Conservation (phyloP, 2,888 invertebrate genomes). For the Capitulum mitella region DNA sequence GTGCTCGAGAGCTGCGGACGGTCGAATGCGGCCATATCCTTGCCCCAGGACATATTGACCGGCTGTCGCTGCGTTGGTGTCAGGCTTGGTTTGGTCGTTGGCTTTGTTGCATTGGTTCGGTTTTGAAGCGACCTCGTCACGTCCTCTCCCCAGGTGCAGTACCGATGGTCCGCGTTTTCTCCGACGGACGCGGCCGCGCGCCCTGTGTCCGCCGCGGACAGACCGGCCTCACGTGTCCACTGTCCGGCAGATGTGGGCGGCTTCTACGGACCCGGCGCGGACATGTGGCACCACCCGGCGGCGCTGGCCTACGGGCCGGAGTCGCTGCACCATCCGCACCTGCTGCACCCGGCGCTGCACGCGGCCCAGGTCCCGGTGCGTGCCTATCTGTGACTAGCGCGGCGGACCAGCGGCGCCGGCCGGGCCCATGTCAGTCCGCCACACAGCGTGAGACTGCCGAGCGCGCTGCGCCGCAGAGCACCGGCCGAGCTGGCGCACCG, state of each 20-base stretch:
- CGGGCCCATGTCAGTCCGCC: conserved; percentile 18
- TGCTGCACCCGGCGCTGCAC: conserved; percentile 66
- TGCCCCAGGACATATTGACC: too few relatives aligned
- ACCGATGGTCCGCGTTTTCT: too few relatives aligned
- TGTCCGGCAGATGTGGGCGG: conserved; percentile 27
- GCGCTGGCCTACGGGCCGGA: conserved; percentile 65
- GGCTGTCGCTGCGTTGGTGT: too few relatives aligned
- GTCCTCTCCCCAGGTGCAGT: too few relatives aligned
- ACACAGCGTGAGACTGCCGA: too few relatives aligned
- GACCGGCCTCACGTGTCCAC: background rate
- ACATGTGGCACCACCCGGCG: conserved; percentile 41
- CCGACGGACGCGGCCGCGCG: too few relatives aligned
- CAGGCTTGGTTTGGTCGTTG: too few relatives aligned
- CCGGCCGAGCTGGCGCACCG: background rate
- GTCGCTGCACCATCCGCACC: conserved; percentile 48
- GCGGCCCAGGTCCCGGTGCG: conserved; percentile 94
- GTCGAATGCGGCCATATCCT: too few relatives aligned
- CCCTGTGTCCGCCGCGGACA: background rate
- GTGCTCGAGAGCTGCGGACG: too few relatives aligned
- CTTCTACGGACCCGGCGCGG: conserved; percentile 1
- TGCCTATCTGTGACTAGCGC: conserved; percentile 83
- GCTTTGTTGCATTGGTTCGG: too few relatives aligned
- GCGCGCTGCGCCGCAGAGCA: conserved; percentile 17
- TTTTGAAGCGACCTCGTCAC: too few relatives aligned
- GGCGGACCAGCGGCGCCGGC: conserved; percentile 24